Base-by-base conservation (phyloP, 2,888 invertebrate species). In the Chironomus riparius region DNA sequence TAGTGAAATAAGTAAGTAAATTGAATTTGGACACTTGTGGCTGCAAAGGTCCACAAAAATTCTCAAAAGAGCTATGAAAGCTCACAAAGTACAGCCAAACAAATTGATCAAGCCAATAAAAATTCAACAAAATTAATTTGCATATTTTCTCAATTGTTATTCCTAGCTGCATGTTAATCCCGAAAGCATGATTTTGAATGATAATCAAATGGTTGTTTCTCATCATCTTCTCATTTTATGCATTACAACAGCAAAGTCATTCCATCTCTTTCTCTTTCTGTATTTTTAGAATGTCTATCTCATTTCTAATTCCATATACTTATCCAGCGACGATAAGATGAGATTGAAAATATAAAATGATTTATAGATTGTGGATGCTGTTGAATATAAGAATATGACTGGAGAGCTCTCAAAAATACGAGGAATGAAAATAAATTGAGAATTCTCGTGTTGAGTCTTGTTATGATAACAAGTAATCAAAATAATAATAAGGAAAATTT, bases 311-410 rank as follows among this genome's bases (percentile, higher is more conserved):
- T 65, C 65, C 21, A 24, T 13, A 65, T 24, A 24, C 24, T 65
- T 65, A 65, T 65, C n/a, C 65, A 21, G 24, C 65, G 65, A 65
- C 65, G 65, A 65, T 65, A 21, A 65, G 56, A 24, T 13, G 24
- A 65, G 22, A 65, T 62, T 4, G 65, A 65, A 24, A 22, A 65
- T n/a, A n/a, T 65, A 13, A 65, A 65, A 65, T 65, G 65, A 65
- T 65, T 65, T 65, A 65, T 65, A 18, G 65, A 65, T 65, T 65
- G 22, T 65, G 5, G 65, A 65, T 65, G 65, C 65, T 65, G 65
- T 24, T 65, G 65, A 65, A 24, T 24, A 65, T 65, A 65, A 21
- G 10, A 38, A 38, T 38, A 10, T 38, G 10, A 10, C 1, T 1
- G 38, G 38, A 38, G 10, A 4, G 28, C 22, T 24, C 22, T 24